Base-by-base conservation (phyloP, 2,888 invertebrate species). In the Catotricha subobsoleta region DNA sequence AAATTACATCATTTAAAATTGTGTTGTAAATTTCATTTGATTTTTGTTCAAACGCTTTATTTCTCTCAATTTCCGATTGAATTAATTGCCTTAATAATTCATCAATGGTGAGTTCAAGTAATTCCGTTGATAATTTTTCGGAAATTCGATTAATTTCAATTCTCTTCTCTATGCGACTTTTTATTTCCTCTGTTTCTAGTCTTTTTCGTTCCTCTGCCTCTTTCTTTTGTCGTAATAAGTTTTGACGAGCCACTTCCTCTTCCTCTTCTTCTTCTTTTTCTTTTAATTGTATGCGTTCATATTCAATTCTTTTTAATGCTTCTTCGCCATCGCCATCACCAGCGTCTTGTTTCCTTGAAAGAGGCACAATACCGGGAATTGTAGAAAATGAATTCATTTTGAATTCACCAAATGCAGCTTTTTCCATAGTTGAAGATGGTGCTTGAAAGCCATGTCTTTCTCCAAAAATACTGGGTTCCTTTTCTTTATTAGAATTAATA, bases 181-280 rank as follows among this genome's bases (percentile, higher is more conserved):
- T 13, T 10, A 34, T 36, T 13, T 48, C 44, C 41, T 38, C 9
- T 25, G 34, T 48, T 37, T 45, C 21, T 13, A 48, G 44, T 42
- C 47, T 43, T 40, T 40, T 43, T 29, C 39, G 19, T 47, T 48
- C 45, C 42, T 47, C 34, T 38, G 42, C 19, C 20, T 19, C 21
- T 49, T 39, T 31, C 47, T 44, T 41, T 47, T 38, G 27, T 44
- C 39, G 43, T 44, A 47, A 48, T 49, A 49, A 18, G 34, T 37
- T 34, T 48, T 51, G n/a, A n/a, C n/a, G n/a, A 44, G 50, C 46
- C 42, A 54, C 53, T 44, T 43, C 34, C 43, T 47, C 47, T 42
- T 47, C 49, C 46, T 48, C 42, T 41, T 47, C 43, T 47, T 46
- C 40, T 40, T 48, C 48, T 44, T 48, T 43, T 35, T 48, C 43